Evolutionary conservation across 1,140 invertebrate species (phyloP), one percentile per base, ranked within the genome.

Genomic region (Monochamus saltuarius): DNA sequence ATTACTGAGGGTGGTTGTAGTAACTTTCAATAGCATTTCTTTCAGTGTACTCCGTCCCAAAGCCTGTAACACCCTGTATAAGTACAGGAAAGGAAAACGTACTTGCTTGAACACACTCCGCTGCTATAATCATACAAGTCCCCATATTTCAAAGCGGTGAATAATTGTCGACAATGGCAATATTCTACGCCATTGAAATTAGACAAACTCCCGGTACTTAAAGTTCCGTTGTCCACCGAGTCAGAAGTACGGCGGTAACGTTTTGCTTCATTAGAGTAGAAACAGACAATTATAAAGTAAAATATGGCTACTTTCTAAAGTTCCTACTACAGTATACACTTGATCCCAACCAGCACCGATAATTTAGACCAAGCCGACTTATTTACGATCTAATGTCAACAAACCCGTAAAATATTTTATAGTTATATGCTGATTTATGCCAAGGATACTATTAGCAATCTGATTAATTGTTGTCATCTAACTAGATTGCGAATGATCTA

Each of bases 221-320:
- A 29, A 29, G 22, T 29, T 29, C 22, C 22, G 22, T 29, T 29
- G 22, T 29, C 22, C 22, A 11, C n/a, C 39, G 16, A n/a, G 49
- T 13, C 49, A 35, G 22, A 36, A 37, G 35, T 51, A 51, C 14
- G 16, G 35, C 35, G n/a, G 49, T 17, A 51, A 4, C 34, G 49
- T 51, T 51, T 51, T 51, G 49, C 29, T 51, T 51, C 49, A 51
- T 51, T 51, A 51, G 49, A 51, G 49, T 34, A 34, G 49, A 34
- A 51, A 51, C 49, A 35, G 49, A 35, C 49, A 51, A 51, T 51
- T 36, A 51, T 51, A 36, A 19, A 13, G 49, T 51, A 51, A 51
- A 51, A 51, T 51, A 51, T 51, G 49, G 35, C 35, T 17, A 51
- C 49, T 51, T 51, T 51, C 49, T 51, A 51, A 51, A 51, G 11